These are phyloP conservation scores for Dunckerocampus dactyliophorus DNA, from an alignment of 2,113 vertebrate genomes.

Conservation along the genomic window DNA sequence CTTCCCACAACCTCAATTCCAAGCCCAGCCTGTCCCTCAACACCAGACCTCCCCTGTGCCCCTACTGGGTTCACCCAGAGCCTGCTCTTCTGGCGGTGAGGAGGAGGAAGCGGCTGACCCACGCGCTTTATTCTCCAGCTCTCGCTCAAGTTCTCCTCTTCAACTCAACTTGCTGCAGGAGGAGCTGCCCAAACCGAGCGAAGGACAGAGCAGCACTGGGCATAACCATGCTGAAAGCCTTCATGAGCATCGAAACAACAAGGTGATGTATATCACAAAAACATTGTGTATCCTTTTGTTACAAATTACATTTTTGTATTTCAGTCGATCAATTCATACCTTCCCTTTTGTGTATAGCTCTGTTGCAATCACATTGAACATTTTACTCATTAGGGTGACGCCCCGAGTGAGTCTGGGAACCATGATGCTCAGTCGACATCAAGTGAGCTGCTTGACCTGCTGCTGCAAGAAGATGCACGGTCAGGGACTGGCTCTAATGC, in stretches of 20 bases:
- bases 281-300: not conserved
- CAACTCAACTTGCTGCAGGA: slow-evolving; percentile 85
- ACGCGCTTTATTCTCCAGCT: slow-evolving; percentile 66
- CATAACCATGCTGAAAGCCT: slow-evolving; percentile 55
- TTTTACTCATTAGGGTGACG: slow-evolving; percentile 61
- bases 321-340: not conserved
- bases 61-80: slow-evolving; percentile 39
- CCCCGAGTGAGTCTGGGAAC: slow-evolving; percentile 56
- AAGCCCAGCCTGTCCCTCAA: slow-evolving; percentile 16
- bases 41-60: slow-evolving; percentile 20
- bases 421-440: slow-evolving; percentile 61
- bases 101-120: slow-evolving; percentile 49
- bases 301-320: not conserved
- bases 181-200: slow-evolving; percentile 70
- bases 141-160: slow-evolving; percentile 81
- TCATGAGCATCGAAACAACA: slow-evolving; percentile 51
- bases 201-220: slow-evolving; percentile 47
- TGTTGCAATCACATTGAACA: not conserved
- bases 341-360: not conserved
- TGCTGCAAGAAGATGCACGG: slow-evolving; percentile 65
- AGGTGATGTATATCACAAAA: slow-evolving; percentile 37
- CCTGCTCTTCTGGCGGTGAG: slow-evolving; percentile 43
- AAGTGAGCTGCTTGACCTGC: slow-evolving; percentile 61
- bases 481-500: slow-evolving; percentile 72
- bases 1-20: slow-evolving; percentile 43